phyloP scores from a whole-genome alignment of 1,140 invertebrate species.

The Arctopsyche grandis region DNA sequence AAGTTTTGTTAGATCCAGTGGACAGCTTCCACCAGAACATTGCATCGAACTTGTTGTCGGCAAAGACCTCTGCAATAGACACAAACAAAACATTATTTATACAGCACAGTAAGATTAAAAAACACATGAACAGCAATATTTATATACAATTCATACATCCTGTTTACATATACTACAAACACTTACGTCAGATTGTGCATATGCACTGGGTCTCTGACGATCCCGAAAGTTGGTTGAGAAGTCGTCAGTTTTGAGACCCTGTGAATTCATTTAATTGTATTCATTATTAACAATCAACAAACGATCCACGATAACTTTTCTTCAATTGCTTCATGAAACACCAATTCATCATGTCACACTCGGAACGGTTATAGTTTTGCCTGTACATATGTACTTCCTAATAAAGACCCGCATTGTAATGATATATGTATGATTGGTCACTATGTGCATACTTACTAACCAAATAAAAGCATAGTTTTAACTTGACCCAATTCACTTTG shows the following conservation, averaged over 20 bases:
- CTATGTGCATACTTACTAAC: no score
- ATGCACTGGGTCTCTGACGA: constrained; percentile 27
- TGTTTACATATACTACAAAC: neutral
- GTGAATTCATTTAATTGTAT: neutral
- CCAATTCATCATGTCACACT: no score
- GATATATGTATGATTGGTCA: no score
- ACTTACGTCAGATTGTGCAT: neutral
- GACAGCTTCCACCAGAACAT: constrained; percentile 48
- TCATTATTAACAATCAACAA: no score
- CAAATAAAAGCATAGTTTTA: no score
- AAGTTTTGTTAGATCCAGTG: constrained; percentile 39
- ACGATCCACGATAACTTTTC: no score
- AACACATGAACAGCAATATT: neutral
- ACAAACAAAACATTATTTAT: neutral
- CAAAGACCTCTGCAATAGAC: constrained; percentile 39
- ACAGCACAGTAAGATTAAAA: neutral
- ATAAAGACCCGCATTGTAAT: no score
- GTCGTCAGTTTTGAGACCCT: constrained; percentile 26
- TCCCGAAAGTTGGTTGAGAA: neutral
- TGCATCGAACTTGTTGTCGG: neutral
- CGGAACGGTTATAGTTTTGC: no score
- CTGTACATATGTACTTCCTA: no score
- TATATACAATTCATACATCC: neutral
- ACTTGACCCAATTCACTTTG: no score
- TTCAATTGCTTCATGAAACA: no score